A percentile compares a stretch with the other conserved stretches of the same genome.
Conservation (phyloP, 1,140 invertebrate genomes). For the Drosophila biarmipes region DNA sequence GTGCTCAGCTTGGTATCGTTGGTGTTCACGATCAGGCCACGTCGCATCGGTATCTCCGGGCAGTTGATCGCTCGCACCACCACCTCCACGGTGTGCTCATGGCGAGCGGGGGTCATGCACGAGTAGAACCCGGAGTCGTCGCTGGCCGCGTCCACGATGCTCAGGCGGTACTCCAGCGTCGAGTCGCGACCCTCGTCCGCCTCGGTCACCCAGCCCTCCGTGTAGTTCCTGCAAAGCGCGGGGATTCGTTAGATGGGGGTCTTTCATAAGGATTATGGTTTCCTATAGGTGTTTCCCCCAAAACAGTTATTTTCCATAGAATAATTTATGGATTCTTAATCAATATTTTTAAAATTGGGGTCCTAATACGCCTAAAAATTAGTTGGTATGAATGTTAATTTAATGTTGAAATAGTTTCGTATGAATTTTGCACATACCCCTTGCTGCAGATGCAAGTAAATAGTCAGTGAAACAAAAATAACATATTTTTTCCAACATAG, state of each 20-base stretch:
- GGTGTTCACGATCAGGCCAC: conserved; percentile 89
- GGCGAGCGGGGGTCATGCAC: conserved; percentile 92
- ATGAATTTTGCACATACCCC: background rate
- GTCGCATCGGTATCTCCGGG: conserved; percentile 88
- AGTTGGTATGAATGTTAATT: too few relatives aligned
- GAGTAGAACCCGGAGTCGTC: conserved; percentile 93
- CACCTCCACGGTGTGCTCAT: conserved; percentile 92
- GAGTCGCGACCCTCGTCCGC: conserved; percentile 91
- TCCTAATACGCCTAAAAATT: too few relatives aligned
- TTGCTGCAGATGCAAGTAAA: conserved; percentile 19
- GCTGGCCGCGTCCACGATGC: conserved; percentile 90
- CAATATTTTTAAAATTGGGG: too few relatives aligned
- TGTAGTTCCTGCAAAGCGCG: conserved; percentile 87
- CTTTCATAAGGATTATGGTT: too few relatives aligned
- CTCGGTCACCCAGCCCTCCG: conserved; percentile 93
- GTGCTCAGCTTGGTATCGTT: conserved; percentile 90
- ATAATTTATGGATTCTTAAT: background rate
- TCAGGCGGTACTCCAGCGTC: conserved; percentile 92
- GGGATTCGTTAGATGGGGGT: background rate
- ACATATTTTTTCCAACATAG: background rate
- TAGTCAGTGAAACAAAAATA: conserved; percentile 1
- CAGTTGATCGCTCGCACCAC: conserved; percentile 93
- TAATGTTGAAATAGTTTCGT: too few relatives aligned
- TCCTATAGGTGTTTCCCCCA: background rate
- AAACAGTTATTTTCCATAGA: background rate